Base-by-base conservation (phyloP, 2,113 vertebrate genomes). In the Caretta caretta region DNA sequence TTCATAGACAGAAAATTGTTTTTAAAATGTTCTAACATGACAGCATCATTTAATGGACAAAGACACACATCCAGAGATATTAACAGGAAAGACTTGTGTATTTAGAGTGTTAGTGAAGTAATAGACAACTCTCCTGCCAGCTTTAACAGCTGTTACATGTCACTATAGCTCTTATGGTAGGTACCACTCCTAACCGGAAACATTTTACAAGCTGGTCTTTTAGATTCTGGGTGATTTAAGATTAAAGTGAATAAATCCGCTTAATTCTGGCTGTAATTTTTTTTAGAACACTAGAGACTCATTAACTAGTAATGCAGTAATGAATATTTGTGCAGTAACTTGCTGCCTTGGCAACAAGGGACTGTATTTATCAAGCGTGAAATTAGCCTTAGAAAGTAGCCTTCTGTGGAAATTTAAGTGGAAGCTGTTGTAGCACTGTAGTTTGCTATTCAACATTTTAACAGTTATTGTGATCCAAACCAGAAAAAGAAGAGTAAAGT, bases 361-460 rank as follows among this genome's bases (percentile, higher is more conserved):
- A 85, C 93, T 51, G 92, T 96, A 97, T 91, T 97, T 97, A 96
- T 93, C 95, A 97, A 96, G 96, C 97, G 91, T 98, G 97, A 97
- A 97, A 98, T 97, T 97, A 97, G 85, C 92, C 95, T 97, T 31
- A 96, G 92, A 93, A 97, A 95, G 86, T 89, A 92, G 38, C 88
- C 75, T 93, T 89, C 95, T 93, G 82, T 90, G 95, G 94, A 96
- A 97, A 96, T 91, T 29, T 83, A 92, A 96, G 81, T 82, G 90
- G 93, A 93, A 96, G 84, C 89, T 91, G 76, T 49, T 93, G 86
- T 80, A 95, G 65, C 83, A 76, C 78, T 83, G 87, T 80, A 94
- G 84, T 94, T 96, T 96, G 83, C n/a, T 90, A 86, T 42, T 27
- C 53, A 49, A 92, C 90, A 93, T 82, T 0, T 42, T 35, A 96